Percentiles rank a stretch among this genome's conserved stretches.
These are phyloP conservation scores for Silurus aristotelis DNA, from an alignment of 2,797 vertebrate species.

Conservation along the genomic window DNA sequence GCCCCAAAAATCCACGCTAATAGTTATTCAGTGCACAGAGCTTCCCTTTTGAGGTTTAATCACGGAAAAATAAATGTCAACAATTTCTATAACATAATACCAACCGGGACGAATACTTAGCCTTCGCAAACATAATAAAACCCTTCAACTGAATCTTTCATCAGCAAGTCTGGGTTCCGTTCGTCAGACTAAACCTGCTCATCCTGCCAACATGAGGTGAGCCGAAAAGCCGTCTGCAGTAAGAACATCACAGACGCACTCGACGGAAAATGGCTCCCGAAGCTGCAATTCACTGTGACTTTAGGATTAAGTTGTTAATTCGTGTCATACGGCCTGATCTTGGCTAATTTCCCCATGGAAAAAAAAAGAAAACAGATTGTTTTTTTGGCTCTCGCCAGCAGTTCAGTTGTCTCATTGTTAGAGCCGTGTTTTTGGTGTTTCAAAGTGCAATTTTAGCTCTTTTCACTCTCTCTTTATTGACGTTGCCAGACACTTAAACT, in stretches of 20 bases:
- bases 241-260: constrained; percentile 33
- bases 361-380: constrained; percentile 53
- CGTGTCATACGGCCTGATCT: constrained; percentile 69
- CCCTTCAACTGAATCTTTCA: background rate
- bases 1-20: background rate
- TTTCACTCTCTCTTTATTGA: background rate
- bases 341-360: constrained; percentile 73
- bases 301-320: constrained; percentile 73
- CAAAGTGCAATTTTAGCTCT: too few species aligned
- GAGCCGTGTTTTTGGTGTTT: too few species aligned
- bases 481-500: background rate
- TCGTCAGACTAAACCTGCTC: background rate
- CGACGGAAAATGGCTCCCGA: constrained; percentile 33
- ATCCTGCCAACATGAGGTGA: constrained; percentile 14
- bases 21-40: background rate
- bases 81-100: background rate
- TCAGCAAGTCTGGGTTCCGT: background rate
- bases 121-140: constrained; percentile 17
- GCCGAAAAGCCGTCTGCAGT: constrained; percentile 4
- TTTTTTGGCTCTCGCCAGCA: background rate
- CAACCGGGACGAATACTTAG: background rate
- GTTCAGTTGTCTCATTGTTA: too few species aligned
- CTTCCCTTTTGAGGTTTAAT: background rate
- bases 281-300: constrained; percentile 37
- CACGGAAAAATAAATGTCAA: constrained; percentile 13